These are phyloP conservation scores for Drosophila albomicans DNA, from an alignment of 1,140 invertebrate genomes.

Conservation along the genomic window DNA sequence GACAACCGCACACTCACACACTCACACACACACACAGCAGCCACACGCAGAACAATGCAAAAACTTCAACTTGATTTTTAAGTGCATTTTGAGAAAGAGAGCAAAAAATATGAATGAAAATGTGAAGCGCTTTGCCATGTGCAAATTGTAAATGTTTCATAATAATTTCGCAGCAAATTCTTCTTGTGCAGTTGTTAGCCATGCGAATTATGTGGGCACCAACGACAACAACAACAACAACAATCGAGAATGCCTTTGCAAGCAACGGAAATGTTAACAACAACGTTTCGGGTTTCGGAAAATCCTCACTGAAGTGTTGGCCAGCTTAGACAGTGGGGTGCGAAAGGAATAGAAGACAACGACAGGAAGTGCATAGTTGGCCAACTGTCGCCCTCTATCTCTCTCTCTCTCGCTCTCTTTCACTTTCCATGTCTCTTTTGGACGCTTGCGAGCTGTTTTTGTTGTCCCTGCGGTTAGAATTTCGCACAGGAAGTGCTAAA, in stretches of 20 bases:
- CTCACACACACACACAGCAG: constrained; percentile 6
- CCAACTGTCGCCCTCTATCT: constrained; percentile 7
- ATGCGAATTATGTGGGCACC: constrained; percentile 48
- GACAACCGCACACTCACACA: constrained; percentile 26
- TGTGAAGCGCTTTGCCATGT: constrained; percentile 41
- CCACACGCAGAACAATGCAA: constrained; percentile 24
- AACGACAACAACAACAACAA: constrained; percentile 11
- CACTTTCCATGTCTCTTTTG: neutral
- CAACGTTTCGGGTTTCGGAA: constrained; percentile 36
- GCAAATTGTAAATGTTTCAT: constrained; percentile 56
- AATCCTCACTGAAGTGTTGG: neutral
- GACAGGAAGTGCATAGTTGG: constrained; percentile 45
- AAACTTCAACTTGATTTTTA: constrained; percentile 43
- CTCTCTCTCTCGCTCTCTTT: no score
- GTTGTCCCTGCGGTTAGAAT: constrained; percentile 39
- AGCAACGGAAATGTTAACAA: constrained; percentile 50
- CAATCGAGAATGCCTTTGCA: constrained; percentile 22
- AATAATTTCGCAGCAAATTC: constrained; percentile 55
- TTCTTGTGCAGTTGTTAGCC: constrained; percentile 53
- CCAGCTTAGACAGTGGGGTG: neutral
- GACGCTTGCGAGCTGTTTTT: constrained; percentile 5
- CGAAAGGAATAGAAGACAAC: neutral
- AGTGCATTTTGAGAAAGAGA: constrained; percentile 28
- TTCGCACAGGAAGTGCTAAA: constrained; percentile 58
- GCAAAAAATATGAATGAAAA: constrained; percentile 24